Conservation (phyloP, 2,888 invertebrate species). For the Seira sanloemensis region DNA sequence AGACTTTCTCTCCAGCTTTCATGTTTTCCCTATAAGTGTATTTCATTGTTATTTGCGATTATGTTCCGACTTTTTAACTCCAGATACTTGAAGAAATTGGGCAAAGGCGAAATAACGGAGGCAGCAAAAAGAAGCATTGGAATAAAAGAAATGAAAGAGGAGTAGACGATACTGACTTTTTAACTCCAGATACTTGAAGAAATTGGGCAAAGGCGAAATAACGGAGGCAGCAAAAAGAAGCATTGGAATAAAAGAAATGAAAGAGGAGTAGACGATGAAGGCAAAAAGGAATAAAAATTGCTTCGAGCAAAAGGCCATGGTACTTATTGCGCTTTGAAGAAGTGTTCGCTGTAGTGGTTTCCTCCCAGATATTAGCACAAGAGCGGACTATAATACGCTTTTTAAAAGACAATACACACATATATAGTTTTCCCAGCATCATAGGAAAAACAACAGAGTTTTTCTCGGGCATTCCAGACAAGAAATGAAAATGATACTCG, state of each 20-base stretch:
- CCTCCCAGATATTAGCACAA: background rate
- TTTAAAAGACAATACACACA: too few species aligned
- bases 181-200: background rate
- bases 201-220: background rate
- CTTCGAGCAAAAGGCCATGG: background rate
- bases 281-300: background rate
- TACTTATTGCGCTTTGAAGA: background rate
- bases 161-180: background rate
- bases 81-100: background rate
- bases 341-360: background rate
- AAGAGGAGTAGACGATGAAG: too few species aligned
- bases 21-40: background rate
- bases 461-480: background rate
- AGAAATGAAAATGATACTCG: conserved; percentile 41
- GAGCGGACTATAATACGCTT: too few species aligned
- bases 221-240: background rate
- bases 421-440: too few species aligned
- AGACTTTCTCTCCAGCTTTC: background rate
- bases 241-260: background rate
- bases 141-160: background rate
- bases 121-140: background rate
- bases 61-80: background rate
- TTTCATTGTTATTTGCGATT: conserved; percentile 8
- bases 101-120: background rate
- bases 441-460: background rate